phyloP scores from a whole-genome alignment of 2,888 invertebrate species.

The Drosophila meridiana region DNA sequence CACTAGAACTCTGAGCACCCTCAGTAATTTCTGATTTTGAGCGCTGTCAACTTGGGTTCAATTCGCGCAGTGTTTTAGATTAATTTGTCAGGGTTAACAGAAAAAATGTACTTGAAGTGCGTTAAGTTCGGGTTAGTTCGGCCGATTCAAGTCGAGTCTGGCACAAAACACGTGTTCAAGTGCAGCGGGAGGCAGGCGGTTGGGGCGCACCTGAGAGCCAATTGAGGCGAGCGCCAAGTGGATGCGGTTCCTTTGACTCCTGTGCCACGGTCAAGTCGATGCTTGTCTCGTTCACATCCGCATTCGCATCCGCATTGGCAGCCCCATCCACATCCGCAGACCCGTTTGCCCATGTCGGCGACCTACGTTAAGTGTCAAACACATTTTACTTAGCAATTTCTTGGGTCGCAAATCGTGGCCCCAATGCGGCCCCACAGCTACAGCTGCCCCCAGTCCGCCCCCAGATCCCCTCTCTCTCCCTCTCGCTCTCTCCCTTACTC shows the following conservation, averaged over 20 bases:
- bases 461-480: not conserved
- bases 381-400: conserved; percentile 76
- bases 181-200: conserved; percentile 25
- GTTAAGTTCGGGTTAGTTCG: conserved; percentile 23
- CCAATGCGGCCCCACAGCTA: conserved; percentile 1
- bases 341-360: conserved; percentile 45
- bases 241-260: not conserved
- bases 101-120: not conserved
- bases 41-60: not conserved
- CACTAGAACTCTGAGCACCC: not conserved
- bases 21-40: not conserved
- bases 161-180: conserved; percentile 53
- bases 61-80: not conserved
- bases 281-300: conserved; percentile 31
- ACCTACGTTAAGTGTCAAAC: conserved; percentile 79
- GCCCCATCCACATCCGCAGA: not conserved
- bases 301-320: not conserved
- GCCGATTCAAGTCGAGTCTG: conserved; percentile 20
- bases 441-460: conserved; percentile 17
- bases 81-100: not conserved
- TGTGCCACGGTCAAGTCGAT: conserved; percentile 52
- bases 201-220: conserved; percentile 19
- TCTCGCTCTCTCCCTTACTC: not conserved
- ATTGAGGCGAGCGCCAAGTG: conserved; percentile 3
- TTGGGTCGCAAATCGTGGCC: conserved; percentile 68